A percentile compares a stretch with the other conserved stretches of the same genome.
phyloP scores from a whole-genome alignment of 2,888 invertebrate species.

The Torymus aiolomorphi region DNA sequence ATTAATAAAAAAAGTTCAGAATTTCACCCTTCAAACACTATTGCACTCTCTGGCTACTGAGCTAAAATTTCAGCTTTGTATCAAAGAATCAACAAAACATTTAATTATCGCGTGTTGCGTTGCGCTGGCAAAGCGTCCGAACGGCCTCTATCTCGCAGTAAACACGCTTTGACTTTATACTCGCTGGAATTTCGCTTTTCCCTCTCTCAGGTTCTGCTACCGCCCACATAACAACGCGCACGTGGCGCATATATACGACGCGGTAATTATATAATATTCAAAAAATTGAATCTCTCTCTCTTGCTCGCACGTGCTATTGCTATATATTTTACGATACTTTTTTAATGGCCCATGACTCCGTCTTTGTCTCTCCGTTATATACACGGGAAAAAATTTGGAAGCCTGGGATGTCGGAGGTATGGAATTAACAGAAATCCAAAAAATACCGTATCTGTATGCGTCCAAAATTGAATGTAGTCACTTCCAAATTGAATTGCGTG shows the following conservation, averaged over 20 bases:
- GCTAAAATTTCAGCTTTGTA: conserved; percentile 4
- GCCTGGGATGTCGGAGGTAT: no score
- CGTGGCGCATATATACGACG: neutral
- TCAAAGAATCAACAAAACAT: conserved; percentile 29
- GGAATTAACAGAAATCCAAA: no score
- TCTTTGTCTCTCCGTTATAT: no score
- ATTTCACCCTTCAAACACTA: no score
- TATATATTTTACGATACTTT: neutral
- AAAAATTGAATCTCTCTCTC: conserved; percentile 7
- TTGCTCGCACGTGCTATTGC: neutral
- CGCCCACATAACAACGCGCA: neutral
- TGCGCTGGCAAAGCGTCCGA: neutral
- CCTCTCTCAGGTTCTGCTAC: neutral
- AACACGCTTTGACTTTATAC: conserved; percentile 36
- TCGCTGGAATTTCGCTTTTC: conserved; percentile 6
- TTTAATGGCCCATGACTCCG: neutral
- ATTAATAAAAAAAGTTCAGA: no score
- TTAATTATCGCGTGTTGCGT: conserved; percentile 35
- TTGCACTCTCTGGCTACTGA: no score
- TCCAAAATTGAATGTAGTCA: no score
- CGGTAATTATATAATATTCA: conserved; percentile 18
- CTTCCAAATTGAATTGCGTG: no score
- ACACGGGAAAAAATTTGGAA: no score
- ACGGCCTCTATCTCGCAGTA: conserved; percentile 15
- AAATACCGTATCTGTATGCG: no score